phyloP scores from a whole-genome alignment of 2,113 vertebrate species.

The Pelvicachromis taeniatus region DNA sequence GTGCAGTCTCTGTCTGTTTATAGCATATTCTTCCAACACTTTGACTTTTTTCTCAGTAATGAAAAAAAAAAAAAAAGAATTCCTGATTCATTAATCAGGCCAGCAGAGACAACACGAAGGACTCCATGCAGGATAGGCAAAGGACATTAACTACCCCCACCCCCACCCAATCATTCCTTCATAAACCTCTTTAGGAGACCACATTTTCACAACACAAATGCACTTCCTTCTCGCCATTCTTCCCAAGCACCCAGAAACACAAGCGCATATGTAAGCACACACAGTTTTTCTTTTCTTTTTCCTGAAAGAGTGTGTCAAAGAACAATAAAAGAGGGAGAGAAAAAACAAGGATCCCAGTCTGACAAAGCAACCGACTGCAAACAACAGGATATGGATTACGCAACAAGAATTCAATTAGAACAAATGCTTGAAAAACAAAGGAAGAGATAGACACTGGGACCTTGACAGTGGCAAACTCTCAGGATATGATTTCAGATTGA shows the following conservation, averaged over 20 bases:
- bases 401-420: conserved; percentile 73
- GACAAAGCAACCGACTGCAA: conserved; percentile 60
- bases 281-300: conserved; percentile 4
- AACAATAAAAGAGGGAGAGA: conserved; percentile 70
- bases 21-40: background rate
- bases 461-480: conserved; percentile 41
- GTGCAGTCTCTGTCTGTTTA: background rate
- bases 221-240: conserved; percentile 71
- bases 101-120: conserved; percentile 34
- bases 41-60: background rate
- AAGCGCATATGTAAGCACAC: background rate
- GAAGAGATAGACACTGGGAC: conserved; percentile 54
- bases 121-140: conserved; percentile 46
- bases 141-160: conserved; percentile 48
- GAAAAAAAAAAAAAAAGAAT: background rate
- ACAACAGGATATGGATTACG: conserved; percentile 79
- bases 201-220: conserved; percentile 65
- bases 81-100: conserved; percentile 34
- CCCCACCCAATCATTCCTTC: conserved; percentile 32
- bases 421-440: conserved; percentile 69
- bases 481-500: conserved; percentile 63
- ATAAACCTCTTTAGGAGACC: conserved; percentile 51
- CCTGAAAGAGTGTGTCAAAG: conserved; percentile 63
- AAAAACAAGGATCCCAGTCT: conserved; percentile 58
- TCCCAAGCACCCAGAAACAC: conserved; percentile 15